These are phyloP conservation scores for Diarsia mendica DNA, from an alignment of 2,888 invertebrate species.

Conservation along the genomic window DNA sequence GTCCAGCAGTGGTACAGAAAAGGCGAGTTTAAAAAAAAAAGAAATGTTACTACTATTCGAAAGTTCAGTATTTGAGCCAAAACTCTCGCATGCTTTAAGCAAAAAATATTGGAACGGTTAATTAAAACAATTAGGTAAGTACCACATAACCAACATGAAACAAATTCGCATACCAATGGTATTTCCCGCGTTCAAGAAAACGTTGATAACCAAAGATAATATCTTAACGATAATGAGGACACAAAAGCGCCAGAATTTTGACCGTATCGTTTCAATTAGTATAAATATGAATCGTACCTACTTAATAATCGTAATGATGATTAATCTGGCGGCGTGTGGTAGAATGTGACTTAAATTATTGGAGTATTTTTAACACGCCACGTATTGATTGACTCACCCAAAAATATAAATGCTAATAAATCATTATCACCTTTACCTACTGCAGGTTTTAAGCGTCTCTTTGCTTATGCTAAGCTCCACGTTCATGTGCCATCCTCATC, in stretches of 20 bases:
- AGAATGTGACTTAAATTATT: background rate
- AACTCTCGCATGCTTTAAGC: background rate
- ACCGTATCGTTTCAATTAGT: constrained; percentile 11
- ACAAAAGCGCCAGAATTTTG: constrained; percentile 11
- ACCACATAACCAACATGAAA: background rate
- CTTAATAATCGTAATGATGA: constrained; percentile 3
- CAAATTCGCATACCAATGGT: constrained; percentile 21
- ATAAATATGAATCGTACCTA: constrained; percentile 19
- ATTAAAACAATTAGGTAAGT: background rate
- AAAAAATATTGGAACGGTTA: background rate
- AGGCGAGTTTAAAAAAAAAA: too few relatives aligned
- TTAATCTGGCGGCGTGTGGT: background rate
- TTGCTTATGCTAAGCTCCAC: background rate
- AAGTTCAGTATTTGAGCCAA: background rate
- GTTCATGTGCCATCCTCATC: background rate
- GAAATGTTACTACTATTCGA: too few relatives aligned
- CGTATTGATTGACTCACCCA: background rate
- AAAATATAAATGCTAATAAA: background rate
- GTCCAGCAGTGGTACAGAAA: too few relatives aligned
- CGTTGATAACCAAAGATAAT: constrained; percentile 30
- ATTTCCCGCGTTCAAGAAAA: constrained; percentile 40
- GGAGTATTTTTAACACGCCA: background rate
- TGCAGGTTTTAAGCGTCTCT: background rate
- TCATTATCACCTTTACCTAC: background rate
- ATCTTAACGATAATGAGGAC: background rate